Base-by-base conservation (phyloP, 2,797 vertebrate species). In the Chrosomus eos region DNA sequence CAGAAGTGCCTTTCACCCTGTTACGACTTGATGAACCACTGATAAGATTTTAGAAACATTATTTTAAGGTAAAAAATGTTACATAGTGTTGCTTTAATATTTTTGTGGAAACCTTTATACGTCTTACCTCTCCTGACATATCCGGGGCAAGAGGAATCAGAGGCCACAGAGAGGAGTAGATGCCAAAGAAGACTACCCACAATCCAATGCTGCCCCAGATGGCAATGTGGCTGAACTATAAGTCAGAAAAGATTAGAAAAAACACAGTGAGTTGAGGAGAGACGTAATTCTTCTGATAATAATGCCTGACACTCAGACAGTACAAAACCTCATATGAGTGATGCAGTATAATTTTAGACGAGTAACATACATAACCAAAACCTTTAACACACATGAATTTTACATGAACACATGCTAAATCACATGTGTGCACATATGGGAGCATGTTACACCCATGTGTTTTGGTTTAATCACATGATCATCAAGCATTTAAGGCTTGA, bases 171-270 rank as follows among this genome's bases (percentile, higher is more conserved):
- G 97, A 98, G 55, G 98, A 97, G 93, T 99, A 99, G 94, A 99
- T 96, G 81, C 95, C 94, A 89, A 99, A 99, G 92, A 99, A 99
- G 91, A 99, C 97, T 89, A 99, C 93, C 98, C 98, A 99, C 80
- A 99, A 95, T 8, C 90, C 93, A 80, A 99, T 99, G 94, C 98
- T 99, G 89, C 98, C 98, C 98, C 98, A 99, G 88, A 99, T 99
- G 77, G 98, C 98, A 82, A 99, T 95, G 91, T 99, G 98, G 91
- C 97, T 99, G 94, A 99, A 99, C 98, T 99, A 95, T 82, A 80
- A 40, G 62, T 10, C 62, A 73, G 33, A 84, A 26, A 33, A 77
- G 40, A 81, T 68, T 9, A 81, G 70, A 82, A 2, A 77, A 83
- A 26, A 76, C 8, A 62, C 21, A 40, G 51, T 62, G 10, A 72